These are phyloP conservation scores for Heliconius charithonia DNA, from an alignment of 2,888 invertebrate genomes.

Conservation along the genomic window DNA sequence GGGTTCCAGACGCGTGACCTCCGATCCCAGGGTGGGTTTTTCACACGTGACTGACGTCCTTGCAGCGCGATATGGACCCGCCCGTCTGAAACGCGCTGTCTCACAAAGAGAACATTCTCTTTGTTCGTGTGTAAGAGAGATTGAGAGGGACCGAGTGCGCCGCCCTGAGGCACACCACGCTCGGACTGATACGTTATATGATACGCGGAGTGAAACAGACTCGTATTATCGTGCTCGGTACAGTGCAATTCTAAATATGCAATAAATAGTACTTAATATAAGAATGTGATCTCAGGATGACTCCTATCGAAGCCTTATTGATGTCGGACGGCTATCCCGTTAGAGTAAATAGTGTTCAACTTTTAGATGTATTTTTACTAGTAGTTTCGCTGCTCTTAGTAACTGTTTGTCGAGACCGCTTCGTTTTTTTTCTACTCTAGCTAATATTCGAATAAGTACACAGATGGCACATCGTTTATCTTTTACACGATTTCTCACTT, in stretches of 20 bases:
- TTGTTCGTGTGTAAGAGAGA: constrained; percentile 55
- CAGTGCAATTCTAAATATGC: constrained; percentile 82
- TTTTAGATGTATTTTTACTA: constrained; percentile 71
- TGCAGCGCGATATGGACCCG: constrained; percentile 81
- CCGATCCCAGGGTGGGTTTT: constrained; percentile 83
- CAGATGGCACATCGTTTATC: constrained; percentile 71
- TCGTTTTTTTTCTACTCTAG: constrained; percentile 69
- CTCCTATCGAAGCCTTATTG: constrained; percentile 78
- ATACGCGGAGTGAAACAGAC: constrained; percentile 64
- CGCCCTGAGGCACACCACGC: constrained; percentile 69
- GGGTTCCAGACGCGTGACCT: constrained; percentile 92
- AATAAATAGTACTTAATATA: constrained; percentile 82
- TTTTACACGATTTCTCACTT: constrained; percentile 74
- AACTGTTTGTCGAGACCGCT: constrained; percentile 65
- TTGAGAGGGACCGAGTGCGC: constrained; percentile 60
- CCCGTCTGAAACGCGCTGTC: constrained; percentile 68
- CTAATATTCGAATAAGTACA: constrained; percentile 70
- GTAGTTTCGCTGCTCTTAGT: constrained; percentile 77
- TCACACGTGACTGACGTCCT: constrained; percentile 81
- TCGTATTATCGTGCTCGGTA: constrained; percentile 66
- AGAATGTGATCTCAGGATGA: constrained; percentile 82
- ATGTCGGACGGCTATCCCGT: constrained; percentile 73
- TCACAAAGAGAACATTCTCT: constrained; percentile 50
- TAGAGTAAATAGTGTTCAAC: constrained; percentile 69
- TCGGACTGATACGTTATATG: constrained; percentile 64